Percentiles rank a stretch among this genome's conserved stretches.
These are phyloP conservation scores for Sepioteuthis lessoniana DNA, from an alignment of 2,888 invertebrate species.

Conservation along the genomic window DNA sequence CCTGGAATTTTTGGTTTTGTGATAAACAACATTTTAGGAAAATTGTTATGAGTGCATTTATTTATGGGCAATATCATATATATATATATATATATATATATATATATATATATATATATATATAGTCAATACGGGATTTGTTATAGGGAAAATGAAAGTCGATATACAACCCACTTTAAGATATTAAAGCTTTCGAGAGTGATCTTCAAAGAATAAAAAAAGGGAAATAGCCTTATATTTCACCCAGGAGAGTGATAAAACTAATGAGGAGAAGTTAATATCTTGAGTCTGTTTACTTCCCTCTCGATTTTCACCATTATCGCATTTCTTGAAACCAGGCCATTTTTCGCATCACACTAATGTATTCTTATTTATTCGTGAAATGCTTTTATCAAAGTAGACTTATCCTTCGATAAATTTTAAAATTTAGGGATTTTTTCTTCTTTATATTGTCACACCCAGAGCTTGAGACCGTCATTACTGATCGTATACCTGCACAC, in stretches of 20 bases:
- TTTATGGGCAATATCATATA: neutral
- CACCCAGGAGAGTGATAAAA: constrained; percentile 33
- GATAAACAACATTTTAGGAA: too few relatives aligned
- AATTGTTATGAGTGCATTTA: too few relatives aligned
- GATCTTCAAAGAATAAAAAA: neutral
- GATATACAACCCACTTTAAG: constrained; percentile 2
- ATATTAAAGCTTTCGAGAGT: neutral
- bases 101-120: neutral
- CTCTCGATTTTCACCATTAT: neutral
- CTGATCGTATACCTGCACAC: neutral
- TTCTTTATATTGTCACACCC: neutral
- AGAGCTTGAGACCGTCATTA: neutral
- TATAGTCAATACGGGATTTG: neutral
- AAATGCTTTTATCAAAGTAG: neutral
- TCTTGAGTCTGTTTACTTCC: constrained; percentile 5
- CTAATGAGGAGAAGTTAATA: neutral
- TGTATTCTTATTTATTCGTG: neutral
- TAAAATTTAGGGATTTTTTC: neutral
- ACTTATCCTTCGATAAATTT: neutral
- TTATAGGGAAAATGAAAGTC: neutral
- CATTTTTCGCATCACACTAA: neutral
- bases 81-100: neutral
- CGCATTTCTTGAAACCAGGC: neutral
- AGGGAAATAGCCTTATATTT: neutral
- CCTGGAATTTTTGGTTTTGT: too few relatives aligned